Evolutionary conservation across 2,888 invertebrate species (phyloP).

Genomic region (Drosophila ezoana): DNA sequence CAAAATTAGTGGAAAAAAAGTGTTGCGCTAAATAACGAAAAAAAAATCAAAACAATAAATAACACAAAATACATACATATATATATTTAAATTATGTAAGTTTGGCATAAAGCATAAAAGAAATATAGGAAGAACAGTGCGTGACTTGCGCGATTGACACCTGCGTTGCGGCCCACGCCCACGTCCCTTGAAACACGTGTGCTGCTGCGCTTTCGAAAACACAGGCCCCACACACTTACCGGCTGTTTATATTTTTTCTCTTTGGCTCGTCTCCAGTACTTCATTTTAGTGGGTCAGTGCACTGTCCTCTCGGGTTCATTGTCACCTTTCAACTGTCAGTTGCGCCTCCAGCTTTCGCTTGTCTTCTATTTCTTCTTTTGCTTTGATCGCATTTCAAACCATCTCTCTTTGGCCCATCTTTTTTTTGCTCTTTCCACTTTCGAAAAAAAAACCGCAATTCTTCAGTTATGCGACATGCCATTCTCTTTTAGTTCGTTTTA

Average conservation of each 20-base stretch:
- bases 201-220: slow-evolving; percentile 21
- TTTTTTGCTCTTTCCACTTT: slow-evolving; percentile 43
- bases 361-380: slow-evolving; percentile 20
- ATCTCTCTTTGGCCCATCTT: slow-evolving; percentile 15
- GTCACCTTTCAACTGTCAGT: slow-evolving; percentile 49
- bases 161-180: neutral
- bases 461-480: slow-evolving; percentile 31
- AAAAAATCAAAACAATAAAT: slow-evolving; percentile 4
- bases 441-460: slow-evolving; percentile 34
- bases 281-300: slow-evolving; percentile 68
- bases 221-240: slow-evolving; percentile 27
- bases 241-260: slow-evolving; percentile 30
- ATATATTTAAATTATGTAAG: slow-evolving; percentile 58
- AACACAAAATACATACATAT: neutral
- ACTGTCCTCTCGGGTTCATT: slow-evolving; percentile 69
- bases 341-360: slow-evolving; percentile 33
- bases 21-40: slow-evolving; percentile 36
- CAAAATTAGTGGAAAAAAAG: slow-evolving; percentile 15
- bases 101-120: slow-evolving; percentile 17
- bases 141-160: slow-evolving; percentile 7
- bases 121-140: slow-evolving; percentile 15
- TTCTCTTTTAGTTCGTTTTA: slow-evolving; percentile 31
- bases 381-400: slow-evolving; percentile 50
- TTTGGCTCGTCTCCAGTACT: slow-evolving; percentile 20
- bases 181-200: slow-evolving; percentile 46